phyloP scores from a whole-genome alignment of 1,140 invertebrate genomes.

The Cepaea nemoralis region DNA sequence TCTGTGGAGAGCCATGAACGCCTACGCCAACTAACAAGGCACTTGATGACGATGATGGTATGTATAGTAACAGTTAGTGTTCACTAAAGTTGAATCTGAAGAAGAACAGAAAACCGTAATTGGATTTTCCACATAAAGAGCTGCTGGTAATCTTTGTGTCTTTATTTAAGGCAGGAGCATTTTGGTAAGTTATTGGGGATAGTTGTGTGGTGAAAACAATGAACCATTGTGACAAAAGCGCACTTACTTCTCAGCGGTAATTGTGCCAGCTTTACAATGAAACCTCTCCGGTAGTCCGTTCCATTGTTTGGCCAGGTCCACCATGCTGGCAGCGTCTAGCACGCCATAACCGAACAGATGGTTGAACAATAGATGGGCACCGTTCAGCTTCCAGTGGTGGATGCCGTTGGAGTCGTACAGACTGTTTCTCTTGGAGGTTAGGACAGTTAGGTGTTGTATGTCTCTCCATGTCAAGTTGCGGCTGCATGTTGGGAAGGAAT shows the following conservation, averaged over 20 bases:
- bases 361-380: constrained; percentile 98
- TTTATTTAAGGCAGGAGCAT: too few relatives aligned
- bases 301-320: constrained; percentile 94
- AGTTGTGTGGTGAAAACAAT: too few relatives aligned
- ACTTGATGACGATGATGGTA: too few relatives aligned
- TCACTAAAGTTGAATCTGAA: too few relatives aligned
- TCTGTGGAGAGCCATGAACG: too few relatives aligned
- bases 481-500: constrained; percentile 48
- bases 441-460: constrained; percentile 96
- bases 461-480: constrained; percentile 95
- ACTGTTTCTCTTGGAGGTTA: constrained; percentile 98
- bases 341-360: constrained; percentile 99
- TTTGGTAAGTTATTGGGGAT: too few relatives aligned
- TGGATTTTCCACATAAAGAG: too few relatives aligned
- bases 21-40: too few relatives aligned
- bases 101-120: too few relatives aligned
- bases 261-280: constrained; percentile 93
- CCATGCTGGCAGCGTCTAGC: constrained; percentile 98
- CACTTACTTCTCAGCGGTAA: constrained; percentile 75
- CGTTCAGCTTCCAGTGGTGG: constrained; percentile 96
- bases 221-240: too few relatives aligned
- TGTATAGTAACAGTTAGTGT: too few relatives aligned
- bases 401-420: constrained; percentile 96
- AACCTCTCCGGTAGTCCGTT: constrained; percentile 93
- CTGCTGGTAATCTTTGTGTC: too few relatives aligned